phyloP scores from a whole-genome alignment of 1,140 invertebrate species.

The Octopus bimaculoides region DNA sequence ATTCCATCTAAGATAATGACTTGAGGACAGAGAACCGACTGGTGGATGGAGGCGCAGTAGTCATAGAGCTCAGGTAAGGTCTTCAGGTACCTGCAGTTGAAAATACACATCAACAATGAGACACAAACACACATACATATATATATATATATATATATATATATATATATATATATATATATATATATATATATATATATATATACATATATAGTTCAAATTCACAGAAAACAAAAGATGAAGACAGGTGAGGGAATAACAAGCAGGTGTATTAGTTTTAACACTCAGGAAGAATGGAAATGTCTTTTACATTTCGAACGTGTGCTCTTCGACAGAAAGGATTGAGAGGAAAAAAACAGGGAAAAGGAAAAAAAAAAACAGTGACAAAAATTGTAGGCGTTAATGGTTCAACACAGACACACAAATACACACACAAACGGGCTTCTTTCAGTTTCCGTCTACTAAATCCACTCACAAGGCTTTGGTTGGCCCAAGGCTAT shows the following conservation, averaged over 20 bases:
- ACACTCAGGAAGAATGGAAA: too few species aligned
- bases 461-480: too few species aligned
- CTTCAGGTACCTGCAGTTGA: not conserved
- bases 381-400: too few species aligned
- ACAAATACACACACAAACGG: too few species aligned
- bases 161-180: not conserved
- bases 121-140: not conserved
- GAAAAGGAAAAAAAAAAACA: too few species aligned
- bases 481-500: too few species aligned
- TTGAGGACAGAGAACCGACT: not conserved
- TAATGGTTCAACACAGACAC: too few species aligned
- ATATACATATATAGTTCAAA: not conserved
- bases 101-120: not conserved
- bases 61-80: not conserved
- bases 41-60: conserved; percentile 2
- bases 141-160: not conserved
- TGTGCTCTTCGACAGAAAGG: too few species aligned
- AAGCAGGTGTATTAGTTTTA: too few species aligned
- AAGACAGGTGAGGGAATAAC: not conserved
- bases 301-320: too few species aligned
- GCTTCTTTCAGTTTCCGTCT: too few species aligned
- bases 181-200: not conserved
- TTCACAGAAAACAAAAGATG: not conserved
- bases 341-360: too few species aligned
- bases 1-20: not conserved